Conservation (phyloP, 2,797 vertebrate species). For the Bryconaethiops microstoma region DNA sequence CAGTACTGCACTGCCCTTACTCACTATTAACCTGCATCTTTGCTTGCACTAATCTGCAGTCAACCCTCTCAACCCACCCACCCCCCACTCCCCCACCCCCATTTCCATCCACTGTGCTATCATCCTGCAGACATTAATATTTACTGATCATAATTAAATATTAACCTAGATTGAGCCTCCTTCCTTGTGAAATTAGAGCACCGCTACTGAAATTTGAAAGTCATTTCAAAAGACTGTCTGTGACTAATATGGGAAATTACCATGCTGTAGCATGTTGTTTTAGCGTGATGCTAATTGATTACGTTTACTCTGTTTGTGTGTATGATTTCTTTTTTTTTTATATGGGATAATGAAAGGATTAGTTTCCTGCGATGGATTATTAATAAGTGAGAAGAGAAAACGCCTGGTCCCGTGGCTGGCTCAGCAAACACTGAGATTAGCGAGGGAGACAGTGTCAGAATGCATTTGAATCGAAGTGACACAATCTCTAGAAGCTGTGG, state of each 20-base stretch:
- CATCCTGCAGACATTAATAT: constrained; percentile 61
- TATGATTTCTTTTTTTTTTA: constrained; percentile 31
- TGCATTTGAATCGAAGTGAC: constrained; percentile 54
- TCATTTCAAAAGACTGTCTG: constrained; percentile 54
- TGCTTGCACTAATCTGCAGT: constrained; percentile 3
- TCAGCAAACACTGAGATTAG: constrained; percentile 52
- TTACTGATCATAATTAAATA: constrained; percentile 62
- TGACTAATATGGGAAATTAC: constrained; percentile 50
- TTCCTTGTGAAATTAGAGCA: constrained; percentile 49
- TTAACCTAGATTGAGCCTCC: constrained; percentile 60
- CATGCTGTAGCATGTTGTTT: constrained; percentile 52
- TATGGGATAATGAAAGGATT: constrained; percentile 49
- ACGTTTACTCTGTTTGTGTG: constrained; percentile 45
- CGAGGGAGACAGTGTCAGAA: constrained; percentile 53
- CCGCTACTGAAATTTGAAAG: constrained; percentile 49
- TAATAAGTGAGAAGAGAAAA: constrained; percentile 53
- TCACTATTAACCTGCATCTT: not conserved
- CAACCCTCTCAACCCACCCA: not conserved
- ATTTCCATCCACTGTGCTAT: constrained; percentile 31
- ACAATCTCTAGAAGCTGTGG: constrained; percentile 44
- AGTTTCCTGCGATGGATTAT: constrained; percentile 49
- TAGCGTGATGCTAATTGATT: constrained; percentile 49
- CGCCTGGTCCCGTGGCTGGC: constrained; percentile 42
- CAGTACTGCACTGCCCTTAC: not conserved
- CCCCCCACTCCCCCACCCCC: constrained; percentile 11